phyloP scores from a whole-genome alignment of 2,797 vertebrate species.

The Cirrhinus molitorella region DNA sequence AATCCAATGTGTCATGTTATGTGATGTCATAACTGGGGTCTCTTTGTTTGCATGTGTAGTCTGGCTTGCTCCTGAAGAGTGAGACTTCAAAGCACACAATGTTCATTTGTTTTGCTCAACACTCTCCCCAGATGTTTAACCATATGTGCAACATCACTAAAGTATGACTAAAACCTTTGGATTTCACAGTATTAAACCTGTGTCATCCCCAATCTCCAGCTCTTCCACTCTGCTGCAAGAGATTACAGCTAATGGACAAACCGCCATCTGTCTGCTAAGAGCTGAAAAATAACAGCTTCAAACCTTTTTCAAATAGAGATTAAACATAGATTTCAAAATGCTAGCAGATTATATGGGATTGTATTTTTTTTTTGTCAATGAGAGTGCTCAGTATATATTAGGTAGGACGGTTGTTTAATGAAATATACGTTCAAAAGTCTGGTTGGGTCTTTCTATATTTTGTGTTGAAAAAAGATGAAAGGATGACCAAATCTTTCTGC shows the following conservation, averaged over 20 bases:
- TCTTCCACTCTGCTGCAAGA: constrained; percentile 77
- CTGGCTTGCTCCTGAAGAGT: constrained; percentile 6
- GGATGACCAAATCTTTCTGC: not conserved
- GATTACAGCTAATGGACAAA: constrained; percentile 86
- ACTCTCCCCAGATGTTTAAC: constrained; percentile 77
- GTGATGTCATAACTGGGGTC: not conserved
- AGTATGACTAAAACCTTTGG: constrained; percentile 83
- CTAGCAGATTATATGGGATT: constrained; percentile 2
- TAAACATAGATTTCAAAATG: constrained; percentile 34
- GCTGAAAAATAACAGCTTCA: constrained; percentile 25
- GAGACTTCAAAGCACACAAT: constrained; percentile 36
- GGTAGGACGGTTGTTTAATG: not conserved
- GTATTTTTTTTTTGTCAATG: constrained; percentile 17
- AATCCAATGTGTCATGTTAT: not conserved
- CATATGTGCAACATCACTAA: constrained; percentile 80
- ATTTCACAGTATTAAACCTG: constrained; percentile 83
- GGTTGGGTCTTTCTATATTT: too few relatives aligned
- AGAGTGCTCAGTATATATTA: not conserved
- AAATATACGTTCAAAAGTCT: too few relatives aligned
- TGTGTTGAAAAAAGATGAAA: constrained; percentile 7
- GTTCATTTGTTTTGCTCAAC: constrained; percentile 47
- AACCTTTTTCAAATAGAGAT: constrained; percentile 30
- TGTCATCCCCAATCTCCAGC: constrained; percentile 89
- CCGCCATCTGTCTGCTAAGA: constrained; percentile 82
- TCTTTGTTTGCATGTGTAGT: not conserved